Evolutionary conservation across 2,797 vertebrate species (phyloP).

Genomic region (Dermochelys coriacea): DNA sequence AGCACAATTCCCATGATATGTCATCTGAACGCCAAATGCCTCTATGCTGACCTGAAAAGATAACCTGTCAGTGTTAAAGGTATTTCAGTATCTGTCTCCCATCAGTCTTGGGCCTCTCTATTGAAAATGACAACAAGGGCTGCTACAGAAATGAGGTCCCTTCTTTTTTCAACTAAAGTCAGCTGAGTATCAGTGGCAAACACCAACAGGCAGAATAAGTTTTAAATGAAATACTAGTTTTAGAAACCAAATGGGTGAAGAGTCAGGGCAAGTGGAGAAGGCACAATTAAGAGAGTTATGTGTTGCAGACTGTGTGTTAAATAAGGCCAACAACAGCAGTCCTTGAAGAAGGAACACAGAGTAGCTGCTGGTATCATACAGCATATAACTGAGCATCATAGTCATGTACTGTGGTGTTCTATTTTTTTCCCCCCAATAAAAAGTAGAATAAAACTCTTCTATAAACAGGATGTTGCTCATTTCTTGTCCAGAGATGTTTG

Average conservation of each 20-base stretch:
- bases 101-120: background rate
- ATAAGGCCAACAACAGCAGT: background rate
- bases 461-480: background rate
- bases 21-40: background rate
- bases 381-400: background rate
- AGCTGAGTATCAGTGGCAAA: background rate
- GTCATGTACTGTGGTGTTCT: background rate
- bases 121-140: background rate
- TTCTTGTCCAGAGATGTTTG: background rate
- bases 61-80: background rate
- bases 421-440: background rate
- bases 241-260: background rate
- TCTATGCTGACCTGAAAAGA: accelerated
- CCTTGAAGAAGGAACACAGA: background rate
- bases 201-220: background rate
- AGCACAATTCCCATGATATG: accelerated
- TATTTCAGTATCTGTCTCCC: background rate
- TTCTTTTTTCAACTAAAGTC: background rate
- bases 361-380: background rate
- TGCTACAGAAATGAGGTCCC: background rate
- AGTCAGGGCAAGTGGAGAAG: background rate
- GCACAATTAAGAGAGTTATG: background rate
- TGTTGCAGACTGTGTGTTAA: background rate
- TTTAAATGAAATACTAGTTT: background rate
- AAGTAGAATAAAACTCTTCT: background rate